Evolutionary conservation across 2,888 invertebrate genomes (phyloP), one percentile per base, ranked within the genome.

Genomic region (Urechis unicinctus): DNA sequence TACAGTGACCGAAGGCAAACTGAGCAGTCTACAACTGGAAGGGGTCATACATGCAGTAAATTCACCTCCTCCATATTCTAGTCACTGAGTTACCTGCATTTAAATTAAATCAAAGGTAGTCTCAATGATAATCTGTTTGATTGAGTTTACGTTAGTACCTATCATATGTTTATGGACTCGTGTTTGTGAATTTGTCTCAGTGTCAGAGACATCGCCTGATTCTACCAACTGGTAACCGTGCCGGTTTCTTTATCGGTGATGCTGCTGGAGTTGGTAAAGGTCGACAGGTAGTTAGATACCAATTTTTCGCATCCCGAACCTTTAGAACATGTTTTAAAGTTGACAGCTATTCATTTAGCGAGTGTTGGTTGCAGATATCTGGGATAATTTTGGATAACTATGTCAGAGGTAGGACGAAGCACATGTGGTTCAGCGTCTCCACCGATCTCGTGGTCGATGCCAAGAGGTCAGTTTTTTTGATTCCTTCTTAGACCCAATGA

Each of bases 221-320:
- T 17, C 61, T 76, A 30, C 68, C 72, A 5, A 70, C 68, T 64
- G 73, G 72, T 24, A 66, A 64, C 36, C 64, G 76, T 48, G 74
- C 75, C 28, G 76, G 76, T 6, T 76, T 75, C 63, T 74, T 77
- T 52, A 68, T 77, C 49, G 76, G 75, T 4, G 76, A 77, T 66
- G 75, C 71, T 21, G 75, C 76, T 30, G 76, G 76, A 49, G 76
- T 77, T 2, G 76, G 76, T 2, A 77, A 77, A 61, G 76, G 76
- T 3, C 59, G 75, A 61, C 74, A 74, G 68, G 73, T 72, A 53
- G 52, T 53, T 5, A n/a, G 25, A 36, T 17, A 9, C 9, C 36
- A 17, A 36, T 36, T 13, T 13, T 36, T 17, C 36, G 9, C 36
- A 36, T 17, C 17, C 36, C 36, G 9, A 17, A 13, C 17, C 36